A percentile compares a stretch with the other conserved stretches of the same genome.
These are phyloP conservation scores for Eulemur mongoz DNA, from an alignment of 2,797 vertebrate species.

Conservation along the genomic window DNA sequence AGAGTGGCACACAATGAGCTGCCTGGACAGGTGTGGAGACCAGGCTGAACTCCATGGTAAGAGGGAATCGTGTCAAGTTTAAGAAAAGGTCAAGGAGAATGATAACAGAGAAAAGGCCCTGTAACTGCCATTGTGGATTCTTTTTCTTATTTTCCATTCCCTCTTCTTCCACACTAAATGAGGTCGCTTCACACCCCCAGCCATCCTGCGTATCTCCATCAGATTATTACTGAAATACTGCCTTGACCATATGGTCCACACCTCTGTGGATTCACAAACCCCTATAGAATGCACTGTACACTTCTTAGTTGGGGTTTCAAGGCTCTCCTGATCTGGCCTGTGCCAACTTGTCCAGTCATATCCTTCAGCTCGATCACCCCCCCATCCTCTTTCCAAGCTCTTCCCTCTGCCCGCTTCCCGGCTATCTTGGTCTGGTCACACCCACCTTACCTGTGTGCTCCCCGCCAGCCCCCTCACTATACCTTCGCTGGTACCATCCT, in stretches of 20 bases:
- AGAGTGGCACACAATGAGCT: not conserved
- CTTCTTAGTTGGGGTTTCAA: not conserved
- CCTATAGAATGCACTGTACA: not conserved
- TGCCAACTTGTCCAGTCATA: not conserved
- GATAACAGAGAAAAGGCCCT: not conserved
- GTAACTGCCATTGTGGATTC: not conserved
- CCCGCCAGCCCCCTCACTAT: too few relatives aligned
- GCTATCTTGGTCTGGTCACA: not conserved
- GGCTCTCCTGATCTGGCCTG: not conserved
- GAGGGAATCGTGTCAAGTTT: not conserved
- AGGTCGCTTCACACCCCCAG: not conserved
- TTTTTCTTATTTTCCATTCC: not conserved
- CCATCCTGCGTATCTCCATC: not conserved
- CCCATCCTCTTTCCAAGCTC: not conserved
- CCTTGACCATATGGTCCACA: not conserved
- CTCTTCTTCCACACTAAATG: not conserved
- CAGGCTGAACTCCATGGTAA: not conserved
- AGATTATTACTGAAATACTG: not conserved
- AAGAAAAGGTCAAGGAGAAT: not conserved
- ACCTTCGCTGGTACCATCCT: not conserved
- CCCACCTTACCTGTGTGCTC: not conserved
- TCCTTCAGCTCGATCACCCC: not conserved
- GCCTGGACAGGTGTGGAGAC: not conserved
- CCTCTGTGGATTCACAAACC: not conserved
- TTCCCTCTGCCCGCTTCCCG: not conserved